Evolutionary conservation across 2,888 invertebrate species (phyloP).

Genomic region (Heliconius hortense): DNA sequence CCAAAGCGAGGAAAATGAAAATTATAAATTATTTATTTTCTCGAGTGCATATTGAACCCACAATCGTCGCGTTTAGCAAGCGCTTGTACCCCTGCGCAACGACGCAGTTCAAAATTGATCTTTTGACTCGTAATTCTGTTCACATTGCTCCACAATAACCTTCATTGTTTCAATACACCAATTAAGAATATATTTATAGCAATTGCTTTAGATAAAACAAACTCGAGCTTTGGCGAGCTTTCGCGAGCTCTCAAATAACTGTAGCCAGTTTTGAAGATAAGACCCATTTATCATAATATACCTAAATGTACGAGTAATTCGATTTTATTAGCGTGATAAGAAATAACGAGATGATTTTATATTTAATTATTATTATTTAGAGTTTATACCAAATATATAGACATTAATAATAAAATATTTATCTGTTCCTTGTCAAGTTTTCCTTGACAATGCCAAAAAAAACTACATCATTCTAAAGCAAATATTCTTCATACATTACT

Average conservation of each 20-base stretch:
- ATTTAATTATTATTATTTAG: too few relatives aligned
- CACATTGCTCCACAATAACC: conserved; percentile 28
- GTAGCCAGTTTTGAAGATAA: conserved; percentile 5
- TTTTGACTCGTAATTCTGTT: conserved; percentile 38
- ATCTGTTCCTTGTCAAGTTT: background rate
- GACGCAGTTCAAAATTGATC: conserved; percentile 24
- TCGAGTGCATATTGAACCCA: background rate
- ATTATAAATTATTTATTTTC: background rate
- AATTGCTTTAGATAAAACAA: conserved; percentile 18
- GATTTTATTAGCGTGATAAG: background rate
- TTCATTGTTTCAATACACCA: conserved; percentile 37
- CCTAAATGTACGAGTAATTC: background rate
- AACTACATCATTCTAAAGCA: too few relatives aligned
- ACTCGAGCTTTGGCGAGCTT: conserved; percentile 12
- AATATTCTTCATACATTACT: too few relatives aligned
- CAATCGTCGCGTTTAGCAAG: background rate
- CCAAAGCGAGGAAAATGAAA: background rate
- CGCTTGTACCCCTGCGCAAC: background rate
- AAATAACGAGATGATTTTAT: background rate
- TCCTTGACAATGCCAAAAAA: background rate
- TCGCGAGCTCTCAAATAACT: conserved; percentile 9
- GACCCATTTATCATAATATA: conserved; percentile 5
- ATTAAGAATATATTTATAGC: conserved; percentile 31
- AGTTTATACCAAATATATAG: too few relatives aligned
- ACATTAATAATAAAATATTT: background rate